phyloP scores from a whole-genome alignment of 2,113 vertebrate genomes.

The Agapornis roseicollis region DNA sequence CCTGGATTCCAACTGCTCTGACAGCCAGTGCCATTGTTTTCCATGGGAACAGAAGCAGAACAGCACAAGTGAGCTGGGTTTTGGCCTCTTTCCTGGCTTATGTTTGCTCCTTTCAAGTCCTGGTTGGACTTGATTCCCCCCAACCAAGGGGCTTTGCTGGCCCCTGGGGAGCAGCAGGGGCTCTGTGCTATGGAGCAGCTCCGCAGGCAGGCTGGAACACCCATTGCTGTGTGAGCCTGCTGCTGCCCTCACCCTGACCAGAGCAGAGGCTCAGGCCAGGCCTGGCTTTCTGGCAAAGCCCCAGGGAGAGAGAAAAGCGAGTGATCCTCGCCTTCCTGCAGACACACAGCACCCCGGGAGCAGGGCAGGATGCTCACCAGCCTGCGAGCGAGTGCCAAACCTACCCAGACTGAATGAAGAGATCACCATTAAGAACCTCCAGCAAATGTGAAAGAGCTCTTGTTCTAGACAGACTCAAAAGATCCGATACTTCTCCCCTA shows the following conservation, averaged over 20 bases:
- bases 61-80: background rate
- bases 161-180: background rate
- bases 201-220: background rate
- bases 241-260: background rate
- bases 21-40: constrained; percentile 20
- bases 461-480: constrained; percentile 1
- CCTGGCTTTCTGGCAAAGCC: background rate
- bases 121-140: background rate
- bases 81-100: constrained; percentile 26
- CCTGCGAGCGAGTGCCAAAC: constrained; percentile 2
- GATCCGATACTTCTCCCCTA: background rate
- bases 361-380: constrained; percentile 42
- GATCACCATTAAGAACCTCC: background rate
- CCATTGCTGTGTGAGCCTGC: background rate
- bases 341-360: background rate
- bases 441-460: constrained; percentile 29
- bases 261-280: background rate
- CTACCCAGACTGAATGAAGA: constrained; percentile 9
- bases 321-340: constrained; percentile 1
- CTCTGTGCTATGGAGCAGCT: background rate
- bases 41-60: constrained; percentile 44
- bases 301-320: background rate
- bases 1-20: background rate
- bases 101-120: background rate
- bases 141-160: background rate